Evolutionary conservation across 2,797 vertebrate genomes (phyloP), one percentile per base, ranked within the genome.

Genomic region (Vespertilio murinus): DNA sequence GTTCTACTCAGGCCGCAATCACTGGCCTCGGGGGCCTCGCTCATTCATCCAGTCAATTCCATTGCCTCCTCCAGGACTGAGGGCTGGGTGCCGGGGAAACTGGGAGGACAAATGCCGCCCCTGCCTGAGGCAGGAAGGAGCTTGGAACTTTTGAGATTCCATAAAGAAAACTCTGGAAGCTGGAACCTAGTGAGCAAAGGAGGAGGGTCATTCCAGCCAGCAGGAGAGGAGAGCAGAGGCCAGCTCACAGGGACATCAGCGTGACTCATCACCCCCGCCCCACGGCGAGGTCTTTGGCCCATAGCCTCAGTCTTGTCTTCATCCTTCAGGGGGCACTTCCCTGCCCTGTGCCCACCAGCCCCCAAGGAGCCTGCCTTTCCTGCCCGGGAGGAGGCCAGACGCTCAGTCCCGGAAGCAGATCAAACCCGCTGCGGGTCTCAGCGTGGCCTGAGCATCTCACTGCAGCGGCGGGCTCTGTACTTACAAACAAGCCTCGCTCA

Each of bases 401-500:
- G 49, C 25, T 0, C 35, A 6, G 13, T 3, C 69, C 1, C 5
- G 0, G 1, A 2, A 12, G 23, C 4, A 5, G 9, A 22, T 8
- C 16, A 56, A 88, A 20, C 30, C 78, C 49, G 7, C 18, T 0
- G 1, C n/a, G 2, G 1, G 0, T 22, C 45, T 95, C 73, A 90
- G 87, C 85, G 38, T 65, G 97, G 97, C 92, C 97, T 81, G 95
- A 94, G 97, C 89, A 73, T 96, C 93, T 45, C 59, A 1, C 61
- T 35, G 83, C 96, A 33, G 28, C 90, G 96, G 96, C 97, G 95
- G 89, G 92, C 81, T 95, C 96, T 45, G 94, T 94, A 79, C 97
- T 98, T 97, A 96, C 96, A 94, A 98, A 98, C 97, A 96, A 98
- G 97, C 90, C 97, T 96, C 7, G 87, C 97, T 97, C 71, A 82